Base-by-base conservation (phyloP, 2,888 invertebrate genomes). In the Xestoiulus laeticollis region DNA sequence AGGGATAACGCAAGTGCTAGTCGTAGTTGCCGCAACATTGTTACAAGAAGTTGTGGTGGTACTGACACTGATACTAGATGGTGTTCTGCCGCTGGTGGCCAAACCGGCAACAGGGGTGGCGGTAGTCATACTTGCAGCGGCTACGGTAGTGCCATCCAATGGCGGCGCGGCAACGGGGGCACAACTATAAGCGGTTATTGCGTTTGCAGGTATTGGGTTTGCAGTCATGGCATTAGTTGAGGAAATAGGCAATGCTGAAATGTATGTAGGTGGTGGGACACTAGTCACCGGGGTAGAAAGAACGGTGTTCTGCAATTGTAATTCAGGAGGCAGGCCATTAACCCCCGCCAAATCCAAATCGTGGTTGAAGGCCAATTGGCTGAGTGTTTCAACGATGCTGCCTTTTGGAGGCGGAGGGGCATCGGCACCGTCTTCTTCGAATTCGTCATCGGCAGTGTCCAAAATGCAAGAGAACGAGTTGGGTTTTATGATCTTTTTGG, bases 311-410 rank as follows among this genome's bases (percentile, higher is more conserved):
- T 59, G 59, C 1, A 22, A n/a, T 59, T n/a, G n/a, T n/a, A 59
- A n/a, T 59, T 59, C 59, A n/a, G 48, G 16, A 10, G 59, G 59
- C 59, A 59, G 1, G 59, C 59, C 22, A n/a, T 59, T 89, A 78
- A 87, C 88, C n/a, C 89, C 89, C 33, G 90, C 90, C 85, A 92
- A 90, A 89, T 92, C 94, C 88, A 95, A 93, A 91, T 97, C 96
- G 90, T 95, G 95, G 14, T 96, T 95, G 92, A 96, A 96, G 0
- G 96, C 95, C 93, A 97, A 95, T 89, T 91, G 91, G 44, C 90
- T 90, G 32, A 92, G 90, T 3, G 92, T 91, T 85, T 87, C 87
- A 87, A 89, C 89, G 14, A 90, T 83, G 30, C 88, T 88, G 0
- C 88, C 87, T 82, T 32, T 82, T 19, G 38, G 38, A 10, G 68